Evolutionary conservation across 2,888 invertebrate species (phyloP).

Genomic region (Masnerella sp.): DNA sequence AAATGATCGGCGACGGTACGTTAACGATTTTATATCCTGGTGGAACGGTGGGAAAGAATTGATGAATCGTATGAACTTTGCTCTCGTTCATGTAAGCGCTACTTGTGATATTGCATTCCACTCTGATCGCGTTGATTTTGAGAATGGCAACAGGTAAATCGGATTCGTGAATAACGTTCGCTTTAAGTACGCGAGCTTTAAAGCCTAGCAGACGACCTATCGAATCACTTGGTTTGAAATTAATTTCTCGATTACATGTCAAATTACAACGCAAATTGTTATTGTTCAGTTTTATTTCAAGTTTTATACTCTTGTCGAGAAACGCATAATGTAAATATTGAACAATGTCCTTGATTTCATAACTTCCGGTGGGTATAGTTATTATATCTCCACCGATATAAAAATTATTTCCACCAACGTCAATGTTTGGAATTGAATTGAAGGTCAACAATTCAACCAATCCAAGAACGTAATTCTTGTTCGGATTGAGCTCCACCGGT

Average conservation of each 20-base stretch:
- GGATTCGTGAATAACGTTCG: constrained; percentile 16
- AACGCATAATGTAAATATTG: too few species aligned
- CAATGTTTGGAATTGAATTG: constrained; percentile 70
- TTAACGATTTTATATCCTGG: constrained; percentile 71
- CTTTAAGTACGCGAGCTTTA: constrained; percentile 24
- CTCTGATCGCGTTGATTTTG: constrained; percentile 13
- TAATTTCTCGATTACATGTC: constrained; percentile 37
- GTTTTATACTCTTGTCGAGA: constrained; percentile 59
- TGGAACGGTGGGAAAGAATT: constrained; percentile 37
- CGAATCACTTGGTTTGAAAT: constrained; percentile 49
- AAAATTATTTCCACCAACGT: constrained; percentile 68
- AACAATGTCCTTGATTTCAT: constrained; percentile 70
- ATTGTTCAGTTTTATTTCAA: constrained; percentile 46
- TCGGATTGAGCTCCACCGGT: constrained; percentile 48
- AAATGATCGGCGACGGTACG: constrained; percentile 62
- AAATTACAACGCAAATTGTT: constrained; percentile 50
- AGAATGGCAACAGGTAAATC: constrained; percentile 40
- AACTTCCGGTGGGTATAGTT: constrained; percentile 64
- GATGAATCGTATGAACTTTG: constrained; percentile 29
- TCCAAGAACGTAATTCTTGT: background rate
- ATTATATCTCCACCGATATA: constrained; percentile 56
- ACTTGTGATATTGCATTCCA: constrained; percentile 48
- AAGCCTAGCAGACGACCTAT: constrained; percentile 36
- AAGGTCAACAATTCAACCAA: constrained; percentile 62
- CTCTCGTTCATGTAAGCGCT: constrained; percentile 30